Percentiles rank a stretch among this genome's conserved stretches.
Conservation (phyloP, 1,140 invertebrate genomes). For the Aphelinus atriplicis region DNA sequence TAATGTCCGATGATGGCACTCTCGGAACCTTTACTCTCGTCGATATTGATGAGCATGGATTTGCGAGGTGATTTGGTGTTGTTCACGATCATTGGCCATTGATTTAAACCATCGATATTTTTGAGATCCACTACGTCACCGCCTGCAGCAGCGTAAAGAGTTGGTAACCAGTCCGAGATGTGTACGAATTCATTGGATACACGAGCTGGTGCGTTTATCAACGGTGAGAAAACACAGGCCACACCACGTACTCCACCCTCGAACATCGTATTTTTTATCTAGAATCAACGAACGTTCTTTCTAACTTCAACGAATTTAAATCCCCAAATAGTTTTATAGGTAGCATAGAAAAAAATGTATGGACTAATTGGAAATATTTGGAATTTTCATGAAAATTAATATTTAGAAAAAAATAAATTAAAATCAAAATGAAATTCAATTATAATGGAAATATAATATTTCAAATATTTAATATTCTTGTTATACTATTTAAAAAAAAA, state of each 20-base stretch:
- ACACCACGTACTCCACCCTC: conserved; percentile 76
- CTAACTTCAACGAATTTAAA: conserved; percentile 49
- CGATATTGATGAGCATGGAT: conserved; percentile 55
- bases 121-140: conserved; percentile 56
- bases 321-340: no score
- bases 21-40: conserved; percentile 44
- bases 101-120: conserved; percentile 52
- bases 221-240: conserved; percentile 69
- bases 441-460: no score
- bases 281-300: conserved; percentile 44
- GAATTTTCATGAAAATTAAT: conserved; percentile 14
- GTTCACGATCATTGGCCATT: conserved; percentile 61
- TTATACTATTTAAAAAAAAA: no score
- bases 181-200: conserved; percentile 73
- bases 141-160: conserved; percentile 68
- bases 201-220: conserved; percentile 60
- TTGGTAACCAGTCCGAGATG: conserved; percentile 81
- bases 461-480: no score
- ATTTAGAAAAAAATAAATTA: conserved; percentile 14
- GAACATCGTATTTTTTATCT: conserved; percentile 64
- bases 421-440: background rate
- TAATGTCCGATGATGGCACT: conserved; percentile 48
- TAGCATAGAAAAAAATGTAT: conserved; percentile 29
- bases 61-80: conserved; percentile 5
- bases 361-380: background rate